These are phyloP conservation scores for Napeogenes inachia DNA, from an alignment of 2,888 invertebrate species.

Conservation along the genomic window DNA sequence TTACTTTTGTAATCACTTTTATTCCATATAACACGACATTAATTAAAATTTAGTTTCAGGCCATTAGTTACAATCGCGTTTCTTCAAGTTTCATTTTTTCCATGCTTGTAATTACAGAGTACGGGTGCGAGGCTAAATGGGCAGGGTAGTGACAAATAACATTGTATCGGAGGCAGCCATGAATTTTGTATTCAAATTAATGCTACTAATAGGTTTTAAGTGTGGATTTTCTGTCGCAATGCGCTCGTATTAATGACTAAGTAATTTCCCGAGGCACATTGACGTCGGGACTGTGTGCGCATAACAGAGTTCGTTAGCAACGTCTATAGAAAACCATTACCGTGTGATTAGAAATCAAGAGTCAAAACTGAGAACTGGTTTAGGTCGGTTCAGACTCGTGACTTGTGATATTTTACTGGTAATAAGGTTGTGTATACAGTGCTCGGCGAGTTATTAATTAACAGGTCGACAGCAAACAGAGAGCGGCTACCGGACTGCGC, in stretches of 20 bases:
- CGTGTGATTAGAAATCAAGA: conserved; percentile 64
- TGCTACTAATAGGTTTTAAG: conserved; percentile 62
- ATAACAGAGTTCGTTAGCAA: conserved; percentile 34
- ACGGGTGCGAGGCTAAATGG: conserved; percentile 72
- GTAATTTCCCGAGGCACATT: conserved; percentile 32
- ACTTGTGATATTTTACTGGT: conserved; percentile 76
- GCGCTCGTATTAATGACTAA: conserved; percentile 51
- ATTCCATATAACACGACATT: conserved; percentile 76
- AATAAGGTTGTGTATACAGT: conserved; percentile 76
- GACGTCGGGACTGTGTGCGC: conserved; percentile 37
- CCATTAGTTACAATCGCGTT: conserved; percentile 76
- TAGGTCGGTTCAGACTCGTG: conserved; percentile 65
- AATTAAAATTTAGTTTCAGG: conserved; percentile 78
- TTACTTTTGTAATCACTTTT: conserved; percentile 76
- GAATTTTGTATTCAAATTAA: conserved; percentile 77
- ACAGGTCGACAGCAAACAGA: conserved; percentile 77
- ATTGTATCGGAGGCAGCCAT: conserved; percentile 68
- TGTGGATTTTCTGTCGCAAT: conserved; percentile 51
- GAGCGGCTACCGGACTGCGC: conserved; percentile 72
- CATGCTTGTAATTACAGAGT: conserved; percentile 67
- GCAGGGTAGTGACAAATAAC: conserved; percentile 74
- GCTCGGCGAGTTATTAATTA: conserved; percentile 75
- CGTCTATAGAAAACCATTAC: conserved; percentile 44
- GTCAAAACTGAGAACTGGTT: conserved; percentile 61
- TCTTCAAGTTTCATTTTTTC: conserved; percentile 72